Evolutionary conservation across 2,113 vertebrate genomes (phyloP), one percentile per base, ranked within the genome.

Genomic region (Calyptommatus sinebrachiatus): DNA sequence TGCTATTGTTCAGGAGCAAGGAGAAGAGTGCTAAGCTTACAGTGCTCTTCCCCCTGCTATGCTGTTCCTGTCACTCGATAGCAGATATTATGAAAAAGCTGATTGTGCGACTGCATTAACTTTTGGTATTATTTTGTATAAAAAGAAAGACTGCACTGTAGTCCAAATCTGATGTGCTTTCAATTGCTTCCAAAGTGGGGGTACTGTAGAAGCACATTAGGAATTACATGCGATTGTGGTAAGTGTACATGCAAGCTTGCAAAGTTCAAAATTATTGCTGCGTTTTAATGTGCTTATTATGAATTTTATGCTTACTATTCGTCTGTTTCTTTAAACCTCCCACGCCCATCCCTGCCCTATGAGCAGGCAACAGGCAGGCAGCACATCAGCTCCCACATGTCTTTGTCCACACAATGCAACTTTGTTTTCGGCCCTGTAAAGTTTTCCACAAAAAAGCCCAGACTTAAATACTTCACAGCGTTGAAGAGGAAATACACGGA

Each of bases 241-340:
- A 10, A 57, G 45, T 41, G 22, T 50, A n/a, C 21, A 11, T 61
- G 24, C 69, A 2, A 0, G 0, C 1, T 20, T 26, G 71, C 18
- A 0, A 70, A 73, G 76, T 65, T 91, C 45, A 73, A 83, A 84
- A 70, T 18, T 5, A 4, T 0, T 3, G 69, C 71, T 72, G 8
- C 46, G 0, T 45, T 89, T 85, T 80, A 61, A 50, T 78, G 66
- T 20, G 9, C 21, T 83, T 57, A n/a, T 70, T 18, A 46, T 26
- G 50, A 22, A 0, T 71, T 91, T 88, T 84, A 74, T 85, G 2
- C 76, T 85, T 0, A 79, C 7, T 83, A 72, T 87, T 91, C 81
- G 67, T 88, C 88, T 87, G 88, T 89, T 91, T 89, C 89, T 85
- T 84, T 82, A 88, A 83, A 88, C 86, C 83, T 90, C 91, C 89